Percentiles rank a stretch among this genome's conserved stretches.
These are phyloP conservation scores for Drosophila buzzatii DNA, from an alignment of 2,888 invertebrate species.

Conservation along the genomic window DNA sequence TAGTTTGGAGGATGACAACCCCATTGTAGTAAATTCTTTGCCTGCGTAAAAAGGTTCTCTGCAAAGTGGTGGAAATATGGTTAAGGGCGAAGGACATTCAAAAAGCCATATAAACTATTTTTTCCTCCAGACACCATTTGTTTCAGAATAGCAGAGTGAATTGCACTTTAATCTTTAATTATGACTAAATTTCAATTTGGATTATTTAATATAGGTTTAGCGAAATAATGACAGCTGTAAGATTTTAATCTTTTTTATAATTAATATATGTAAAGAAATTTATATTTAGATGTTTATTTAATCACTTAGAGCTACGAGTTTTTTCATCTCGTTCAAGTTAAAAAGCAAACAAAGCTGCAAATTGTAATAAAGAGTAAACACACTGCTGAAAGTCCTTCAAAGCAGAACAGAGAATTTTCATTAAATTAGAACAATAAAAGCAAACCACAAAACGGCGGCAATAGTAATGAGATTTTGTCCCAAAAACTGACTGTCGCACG, in stretches of 20 bases:
- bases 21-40: background rate
- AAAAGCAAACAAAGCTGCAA: conserved; percentile 15
- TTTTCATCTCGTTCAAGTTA: background rate
- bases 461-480: conserved; percentile 42
- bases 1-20: background rate
- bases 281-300: too few species aligned
- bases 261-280: too few species aligned
- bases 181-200: background rate
- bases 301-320: background rate
- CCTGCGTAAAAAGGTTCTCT: background rate
- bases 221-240: too few species aligned
- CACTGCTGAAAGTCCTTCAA: background rate
- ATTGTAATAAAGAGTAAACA: conserved; percentile 38
- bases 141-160: too few species aligned
- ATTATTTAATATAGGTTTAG: too few species aligned
- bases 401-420: conserved; percentile 56
- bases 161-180: background rate
- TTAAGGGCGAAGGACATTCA: background rate
- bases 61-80: background rate
- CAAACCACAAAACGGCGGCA: conserved; percentile 53
- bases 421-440: conserved; percentile 67
- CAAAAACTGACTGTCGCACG: conserved; percentile 13
- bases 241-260: too few species aligned
- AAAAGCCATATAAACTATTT: background rate
- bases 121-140: too few species aligned